Percentiles rank a stretch among this genome's conserved stretches.
Evolutionary conservation across 2,113 vertebrate species (phyloP).

Genomic region (Podiceps cristatus): DNA sequence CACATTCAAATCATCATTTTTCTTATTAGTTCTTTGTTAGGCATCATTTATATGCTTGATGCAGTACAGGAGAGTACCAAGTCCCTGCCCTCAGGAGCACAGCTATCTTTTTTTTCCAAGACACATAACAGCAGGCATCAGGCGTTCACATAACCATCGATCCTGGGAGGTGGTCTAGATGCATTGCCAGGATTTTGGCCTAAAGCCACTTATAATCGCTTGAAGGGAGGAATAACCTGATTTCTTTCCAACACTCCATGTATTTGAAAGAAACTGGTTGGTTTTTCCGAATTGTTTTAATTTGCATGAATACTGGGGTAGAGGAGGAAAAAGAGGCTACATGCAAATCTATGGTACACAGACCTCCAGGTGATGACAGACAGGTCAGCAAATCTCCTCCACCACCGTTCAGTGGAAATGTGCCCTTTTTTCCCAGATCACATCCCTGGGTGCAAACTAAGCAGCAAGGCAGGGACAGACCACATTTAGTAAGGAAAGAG

Average conservation of each 20-base stretch:
- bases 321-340: not conserved
- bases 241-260: not conserved
- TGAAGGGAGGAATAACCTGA: not conserved
- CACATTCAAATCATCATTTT: not conserved
- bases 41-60: not conserved
- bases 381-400: rapidly evolving
- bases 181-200: not conserved
- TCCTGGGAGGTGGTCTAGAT: not conserved
- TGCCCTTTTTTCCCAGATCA: not conserved
- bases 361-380: not conserved
- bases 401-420: not conserved
- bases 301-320: not conserved
- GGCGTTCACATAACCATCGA: not conserved
- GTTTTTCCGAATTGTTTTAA: not conserved
- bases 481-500: not conserved
- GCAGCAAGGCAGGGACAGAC: not conserved
- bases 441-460: rapidly evolving
- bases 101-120: not conserved
- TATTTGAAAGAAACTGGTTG: not conserved
- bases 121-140: not conserved
- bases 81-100: not conserved
- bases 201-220: not conserved
- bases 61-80: not conserved
- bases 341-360: rapidly evolving
- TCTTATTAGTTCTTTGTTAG: not conserved